phyloP scores from a whole-genome alignment of 2,113 vertebrate species.

The Rhinolophus ferrumequinum region DNA sequence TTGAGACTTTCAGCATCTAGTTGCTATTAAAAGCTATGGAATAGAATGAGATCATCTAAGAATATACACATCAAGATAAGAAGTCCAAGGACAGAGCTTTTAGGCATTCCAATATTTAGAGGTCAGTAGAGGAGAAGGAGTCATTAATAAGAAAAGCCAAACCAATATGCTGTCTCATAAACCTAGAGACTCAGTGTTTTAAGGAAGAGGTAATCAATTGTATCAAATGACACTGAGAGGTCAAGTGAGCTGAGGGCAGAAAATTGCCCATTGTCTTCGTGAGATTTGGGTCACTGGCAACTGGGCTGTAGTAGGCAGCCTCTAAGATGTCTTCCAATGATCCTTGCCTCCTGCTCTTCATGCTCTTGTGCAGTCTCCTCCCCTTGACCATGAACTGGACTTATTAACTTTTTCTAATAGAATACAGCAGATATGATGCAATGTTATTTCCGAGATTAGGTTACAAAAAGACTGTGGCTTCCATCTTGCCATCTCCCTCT shows the following conservation, averaged over 20 bases:
- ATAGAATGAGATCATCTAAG: not conserved
- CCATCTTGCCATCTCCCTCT: not conserved
- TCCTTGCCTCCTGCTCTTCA: not conserved
- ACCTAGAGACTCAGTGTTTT: not conserved
- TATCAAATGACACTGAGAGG: not conserved
- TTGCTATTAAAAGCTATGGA: conserved; percentile 32
- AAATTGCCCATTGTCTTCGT: not conserved
- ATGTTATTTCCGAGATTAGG: not conserved
- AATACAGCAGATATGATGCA: not conserved
- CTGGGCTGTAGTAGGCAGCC: not conserved
- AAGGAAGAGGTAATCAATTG: not conserved
- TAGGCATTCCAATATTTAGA: not conserved
- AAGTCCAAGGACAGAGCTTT: not conserved
- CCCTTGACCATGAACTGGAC: not conserved
- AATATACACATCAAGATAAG: not conserved
- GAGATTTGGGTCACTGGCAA: not conserved
- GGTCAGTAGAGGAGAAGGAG: conserved; percentile 14
- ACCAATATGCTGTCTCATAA: not conserved
- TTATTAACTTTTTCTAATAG: not conserved
- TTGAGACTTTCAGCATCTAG: conserved; percentile 5
- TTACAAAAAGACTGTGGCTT: not conserved
- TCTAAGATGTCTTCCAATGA: not conserved
- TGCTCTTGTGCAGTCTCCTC: not conserved
- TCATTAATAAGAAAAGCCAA: not conserved
- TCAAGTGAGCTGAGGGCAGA: not conserved